Conservation (phyloP, 2,888 invertebrate genomes). For the Drosophila nr. fundita region DNA sequence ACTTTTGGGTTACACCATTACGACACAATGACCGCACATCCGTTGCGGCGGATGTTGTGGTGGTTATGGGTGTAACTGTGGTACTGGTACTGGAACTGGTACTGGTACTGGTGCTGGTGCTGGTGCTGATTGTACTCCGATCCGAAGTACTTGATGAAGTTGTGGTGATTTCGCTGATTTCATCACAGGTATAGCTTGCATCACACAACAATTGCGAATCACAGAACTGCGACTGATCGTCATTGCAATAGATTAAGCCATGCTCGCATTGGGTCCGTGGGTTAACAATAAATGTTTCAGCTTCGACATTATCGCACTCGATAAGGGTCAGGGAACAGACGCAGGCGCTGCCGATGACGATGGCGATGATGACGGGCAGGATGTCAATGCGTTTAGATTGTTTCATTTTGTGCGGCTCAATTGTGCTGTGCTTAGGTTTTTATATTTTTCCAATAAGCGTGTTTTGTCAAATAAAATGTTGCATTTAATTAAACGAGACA, state of each 20-base stretch:
- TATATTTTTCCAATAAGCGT: conserved; percentile 49
- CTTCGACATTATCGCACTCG: conserved; percentile 32
- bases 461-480: conserved; percentile 52
- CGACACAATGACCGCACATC: conserved; percentile 50
- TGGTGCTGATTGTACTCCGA: not conserved
- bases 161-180: not conserved
- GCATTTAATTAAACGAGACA: conserved; percentile 68
- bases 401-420: conserved; percentile 56
- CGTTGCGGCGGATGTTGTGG: not conserved
- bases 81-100: not conserved
- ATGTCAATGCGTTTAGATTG: conserved; percentile 46
- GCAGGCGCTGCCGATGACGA: conserved; percentile 15
- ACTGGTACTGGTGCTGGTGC: not conserved
- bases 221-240: conserved; percentile 50
- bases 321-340: conserved; percentile 30
- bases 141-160: not conserved
- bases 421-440: conserved; percentile 58
- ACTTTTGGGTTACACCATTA: conserved; percentile 57
- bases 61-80: conserved; percentile 1
- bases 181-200: conserved; percentile 24
- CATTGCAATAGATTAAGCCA: conserved; percentile 52
- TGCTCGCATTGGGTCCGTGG: conserved; percentile 45
- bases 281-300: conserved; percentile 30
- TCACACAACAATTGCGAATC: conserved; percentile 2
- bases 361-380: conserved; percentile 24